These are phyloP conservation scores for Ectemnius lituratus DNA, from an alignment of 2,888 invertebrate species.

Conservation along the genomic window DNA sequence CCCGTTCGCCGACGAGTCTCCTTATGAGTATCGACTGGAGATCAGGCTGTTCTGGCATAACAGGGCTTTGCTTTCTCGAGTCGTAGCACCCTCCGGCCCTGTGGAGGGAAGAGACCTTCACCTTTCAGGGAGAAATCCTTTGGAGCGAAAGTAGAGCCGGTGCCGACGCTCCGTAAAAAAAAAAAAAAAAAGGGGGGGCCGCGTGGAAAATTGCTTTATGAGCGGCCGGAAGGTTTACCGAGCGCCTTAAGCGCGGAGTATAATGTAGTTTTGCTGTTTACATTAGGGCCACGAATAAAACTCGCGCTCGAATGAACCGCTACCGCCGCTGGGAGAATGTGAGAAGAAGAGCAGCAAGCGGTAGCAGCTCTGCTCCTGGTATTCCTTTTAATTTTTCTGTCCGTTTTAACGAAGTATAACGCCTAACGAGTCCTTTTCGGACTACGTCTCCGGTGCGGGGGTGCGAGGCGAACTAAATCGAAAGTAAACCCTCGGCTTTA, in stretches of 20 bases:
- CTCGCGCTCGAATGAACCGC: neutral
- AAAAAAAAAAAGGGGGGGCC: no score
- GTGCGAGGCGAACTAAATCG: constrained; percentile 63
- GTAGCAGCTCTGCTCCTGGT: neutral
- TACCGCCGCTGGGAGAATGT: neutral
- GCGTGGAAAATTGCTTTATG: constrained; percentile 5
- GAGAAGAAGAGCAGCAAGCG: no score
- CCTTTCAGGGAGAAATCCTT: neutral
- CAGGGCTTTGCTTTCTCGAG: neutral
- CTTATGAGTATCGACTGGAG: neutral
- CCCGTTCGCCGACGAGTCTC: constrained; percentile 16
- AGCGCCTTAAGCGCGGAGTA: neutral
- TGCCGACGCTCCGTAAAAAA: neutral
- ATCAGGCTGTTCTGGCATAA: no score
- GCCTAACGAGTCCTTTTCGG: constrained; percentile 50
- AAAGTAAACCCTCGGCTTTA: constrained; percentile 73
- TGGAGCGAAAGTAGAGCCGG: no score
- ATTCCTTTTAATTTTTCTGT: constrained; percentile 33
- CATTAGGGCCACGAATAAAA: neutral
- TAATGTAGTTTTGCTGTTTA: constrained; percentile 2
- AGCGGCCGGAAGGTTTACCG: constrained; percentile 4
- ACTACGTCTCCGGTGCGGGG: constrained; percentile 56
- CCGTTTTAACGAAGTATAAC: constrained; percentile 39
- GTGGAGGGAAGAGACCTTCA: neutral
- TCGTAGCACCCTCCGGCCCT: neutral